These are phyloP conservation scores for Miichthys miiuy DNA, from an alignment of 2,797 vertebrate species.

Conservation along the genomic window DNA sequence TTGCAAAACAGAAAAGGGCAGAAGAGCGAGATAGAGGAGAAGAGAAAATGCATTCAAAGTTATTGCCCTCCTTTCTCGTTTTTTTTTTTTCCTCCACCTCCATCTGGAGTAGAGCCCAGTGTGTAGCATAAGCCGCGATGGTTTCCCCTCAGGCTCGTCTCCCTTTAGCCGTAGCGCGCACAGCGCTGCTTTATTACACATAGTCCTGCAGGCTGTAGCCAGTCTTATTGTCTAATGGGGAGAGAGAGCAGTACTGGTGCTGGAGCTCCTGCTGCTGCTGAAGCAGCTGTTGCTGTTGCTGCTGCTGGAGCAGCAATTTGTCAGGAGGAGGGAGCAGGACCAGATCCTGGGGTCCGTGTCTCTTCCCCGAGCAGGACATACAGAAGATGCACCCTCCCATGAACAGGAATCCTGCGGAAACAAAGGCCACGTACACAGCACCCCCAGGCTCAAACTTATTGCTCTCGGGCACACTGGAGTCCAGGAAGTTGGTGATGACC, in stretches of 20 bases:
- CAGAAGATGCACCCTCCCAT: constrained; percentile 93
- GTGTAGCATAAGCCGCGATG: constrained; percentile 55
- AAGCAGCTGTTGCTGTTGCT: constrained; percentile 85
- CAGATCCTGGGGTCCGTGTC: constrained; percentile 86
- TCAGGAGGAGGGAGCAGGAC: constrained; percentile 85
- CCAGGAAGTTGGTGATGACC: constrained; percentile 93
- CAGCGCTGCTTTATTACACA: constrained; percentile 76
- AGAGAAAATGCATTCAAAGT: constrained; percentile 66
- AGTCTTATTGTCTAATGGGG: constrained; percentile 88
- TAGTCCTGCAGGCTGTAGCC: constrained; percentile 91
- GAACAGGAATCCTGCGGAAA: constrained; percentile 91
- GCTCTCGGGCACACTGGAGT: constrained; percentile 91
- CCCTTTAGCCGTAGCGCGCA: constrained; percentile 58
- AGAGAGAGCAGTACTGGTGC: constrained; percentile 89
- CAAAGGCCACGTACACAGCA: constrained; percentile 93
- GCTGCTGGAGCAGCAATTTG: constrained; percentile 85
- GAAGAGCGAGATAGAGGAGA: constrained; percentile 56
- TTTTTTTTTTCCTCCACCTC: constrained; percentile 57
- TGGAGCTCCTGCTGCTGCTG: constrained; percentile 87
- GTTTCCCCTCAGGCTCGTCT: constrained; percentile 66
- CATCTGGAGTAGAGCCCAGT: constrained; percentile 58
- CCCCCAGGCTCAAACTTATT: constrained; percentile 95
- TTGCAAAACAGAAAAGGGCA: constrained; percentile 80
- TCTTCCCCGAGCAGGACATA: constrained; percentile 89
- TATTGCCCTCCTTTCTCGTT: constrained; percentile 66